These are phyloP conservation scores for Otolemur garnettii DNA, from an alignment of 2,113 vertebrate species.

Conservation along the genomic window DNA sequence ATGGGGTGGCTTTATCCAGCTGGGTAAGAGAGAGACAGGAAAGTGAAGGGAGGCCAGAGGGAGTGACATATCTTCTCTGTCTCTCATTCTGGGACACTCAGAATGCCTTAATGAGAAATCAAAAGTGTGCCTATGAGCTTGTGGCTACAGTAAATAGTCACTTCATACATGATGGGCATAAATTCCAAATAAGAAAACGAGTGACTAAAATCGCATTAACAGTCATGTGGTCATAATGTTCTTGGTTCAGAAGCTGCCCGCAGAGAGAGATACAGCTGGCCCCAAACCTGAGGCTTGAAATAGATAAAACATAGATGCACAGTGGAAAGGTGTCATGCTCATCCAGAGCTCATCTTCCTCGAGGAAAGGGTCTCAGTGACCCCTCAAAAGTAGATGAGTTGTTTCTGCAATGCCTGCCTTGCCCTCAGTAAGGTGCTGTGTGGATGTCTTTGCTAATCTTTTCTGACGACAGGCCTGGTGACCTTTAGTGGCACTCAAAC, in stretches of 20 bases:
- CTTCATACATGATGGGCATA: not conserved
- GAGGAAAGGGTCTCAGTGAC: not conserved
- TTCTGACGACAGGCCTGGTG: slow-evolving; percentile 68
- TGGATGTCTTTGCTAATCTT: slow-evolving; percentile 59
- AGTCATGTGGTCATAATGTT: not conserved
- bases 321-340: not conserved
- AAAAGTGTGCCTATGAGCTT: not conserved
- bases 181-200: not conserved
- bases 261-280: not conserved
- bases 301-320: not conserved
- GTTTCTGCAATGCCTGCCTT: not conserved
- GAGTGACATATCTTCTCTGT: not conserved
- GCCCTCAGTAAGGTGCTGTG: not conserved
- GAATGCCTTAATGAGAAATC: not conserved
- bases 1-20: not conserved
- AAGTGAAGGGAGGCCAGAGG: not conserved
- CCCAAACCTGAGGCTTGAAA: not conserved
- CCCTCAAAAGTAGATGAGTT: not conserved
- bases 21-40: not conserved
- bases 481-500: slow-evolving; percentile 57
- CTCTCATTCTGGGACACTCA: not conserved
- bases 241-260: not conserved
- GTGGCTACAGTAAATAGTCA: not conserved
- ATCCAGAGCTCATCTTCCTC: not conserved
- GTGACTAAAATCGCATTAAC: not conserved